phyloP scores from a whole-genome alignment of 2,113 vertebrate species.

The Emydocephalus ijimae region DNA sequence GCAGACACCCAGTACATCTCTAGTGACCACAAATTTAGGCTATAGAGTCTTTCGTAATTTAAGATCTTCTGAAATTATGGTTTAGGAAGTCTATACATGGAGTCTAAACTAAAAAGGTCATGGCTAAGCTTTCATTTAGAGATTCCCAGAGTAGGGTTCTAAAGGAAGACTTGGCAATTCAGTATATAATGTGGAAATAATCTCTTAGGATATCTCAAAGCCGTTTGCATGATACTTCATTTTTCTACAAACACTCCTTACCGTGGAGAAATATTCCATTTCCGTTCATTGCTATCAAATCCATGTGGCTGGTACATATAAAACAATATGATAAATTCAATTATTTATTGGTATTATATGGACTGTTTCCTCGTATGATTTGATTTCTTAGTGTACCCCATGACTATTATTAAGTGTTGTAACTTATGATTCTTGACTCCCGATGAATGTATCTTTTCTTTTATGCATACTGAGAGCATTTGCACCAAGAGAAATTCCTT shows the following conservation, averaged over 20 bases:
- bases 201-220: conserved; percentile 68
- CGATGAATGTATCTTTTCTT: too few relatives aligned
- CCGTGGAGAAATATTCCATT: conserved; percentile 6
- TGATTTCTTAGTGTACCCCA: too few relatives aligned
- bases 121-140: conserved; percentile 76
- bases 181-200: conserved; percentile 68
- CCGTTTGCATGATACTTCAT: conserved; percentile 53
- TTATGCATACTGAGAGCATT: too few relatives aligned
- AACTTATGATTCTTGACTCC: too few relatives aligned
- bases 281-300: conserved; percentile 1
- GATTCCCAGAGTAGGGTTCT: conserved; percentile 64
- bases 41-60: conserved; percentile 70
- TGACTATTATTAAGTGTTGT: too few relatives aligned
- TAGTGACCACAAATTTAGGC: conserved; percentile 67
- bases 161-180: conserved; percentile 59
- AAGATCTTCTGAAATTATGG: conserved; percentile 74
- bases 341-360: not conserved
- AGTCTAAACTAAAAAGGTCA: conserved; percentile 70
- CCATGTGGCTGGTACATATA: not conserved
- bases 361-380: too few relatives aligned
- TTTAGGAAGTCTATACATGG: conserved; percentile 74
- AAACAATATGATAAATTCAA: not conserved
- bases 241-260: conserved; percentile 23
- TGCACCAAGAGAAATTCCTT: too few relatives aligned
- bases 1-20: conserved; percentile 47